Conservation (phyloP, 2,888 invertebrate species). For the Eupeodes luniger region DNA sequence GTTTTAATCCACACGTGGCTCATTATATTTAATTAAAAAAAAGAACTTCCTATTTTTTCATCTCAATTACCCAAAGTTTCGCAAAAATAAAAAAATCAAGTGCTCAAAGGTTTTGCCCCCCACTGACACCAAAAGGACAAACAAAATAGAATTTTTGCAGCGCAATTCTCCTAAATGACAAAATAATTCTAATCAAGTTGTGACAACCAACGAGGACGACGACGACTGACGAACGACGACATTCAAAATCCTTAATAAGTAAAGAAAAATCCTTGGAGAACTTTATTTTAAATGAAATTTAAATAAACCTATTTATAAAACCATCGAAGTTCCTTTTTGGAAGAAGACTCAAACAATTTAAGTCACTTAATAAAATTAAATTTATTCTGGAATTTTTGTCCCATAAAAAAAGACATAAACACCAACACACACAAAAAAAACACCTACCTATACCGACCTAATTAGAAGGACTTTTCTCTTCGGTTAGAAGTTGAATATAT, state of each 20-base stretch:
- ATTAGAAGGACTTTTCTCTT: background rate
- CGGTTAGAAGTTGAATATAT: background rate
- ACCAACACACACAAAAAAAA: background rate
- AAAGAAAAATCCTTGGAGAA: background rate
- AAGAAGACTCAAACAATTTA: background rate
- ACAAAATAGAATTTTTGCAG: background rate
- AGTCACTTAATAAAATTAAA: conserved; percentile 43
- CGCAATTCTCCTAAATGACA: background rate
- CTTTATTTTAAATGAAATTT: background rate
- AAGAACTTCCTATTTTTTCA: too few species aligned
- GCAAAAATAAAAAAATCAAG: too few species aligned
- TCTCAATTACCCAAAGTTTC: too few species aligned
- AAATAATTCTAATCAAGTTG: background rate
- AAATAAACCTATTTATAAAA: conserved; percentile 17
- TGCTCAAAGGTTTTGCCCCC: too few species aligned
- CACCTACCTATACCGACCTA: background rate
- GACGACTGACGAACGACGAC: too few species aligned
- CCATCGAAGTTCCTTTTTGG: background rate
- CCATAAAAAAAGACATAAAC: background rate
- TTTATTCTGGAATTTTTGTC: conserved; percentile 1
- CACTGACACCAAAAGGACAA: too few species aligned
- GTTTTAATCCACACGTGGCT: too few species aligned
- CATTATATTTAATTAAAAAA: too few species aligned
- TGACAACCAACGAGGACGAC: too few species aligned
- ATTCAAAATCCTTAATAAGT: background rate